Evolutionary conservation across 2,797 vertebrate species (phyloP).

Genomic region (Lithobates sylvaticus): DNA sequence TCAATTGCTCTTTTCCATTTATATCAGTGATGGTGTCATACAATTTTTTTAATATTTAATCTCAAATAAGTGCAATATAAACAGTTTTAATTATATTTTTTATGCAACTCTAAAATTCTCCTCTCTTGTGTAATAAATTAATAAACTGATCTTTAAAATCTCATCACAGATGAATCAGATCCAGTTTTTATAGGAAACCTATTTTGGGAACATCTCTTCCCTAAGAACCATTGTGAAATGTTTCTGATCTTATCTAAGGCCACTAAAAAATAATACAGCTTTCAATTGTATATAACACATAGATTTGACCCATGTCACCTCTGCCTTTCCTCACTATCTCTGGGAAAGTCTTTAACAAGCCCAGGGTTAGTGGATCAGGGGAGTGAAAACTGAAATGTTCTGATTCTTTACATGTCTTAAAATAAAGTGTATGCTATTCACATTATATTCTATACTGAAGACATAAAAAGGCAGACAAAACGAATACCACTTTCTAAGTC

Average conservation of each 20-base stretch:
- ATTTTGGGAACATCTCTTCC: background rate
- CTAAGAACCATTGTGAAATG: background rate
- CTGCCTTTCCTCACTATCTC: background rate
- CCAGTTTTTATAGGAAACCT: background rate
- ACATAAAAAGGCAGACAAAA: background rate
- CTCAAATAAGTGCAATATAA: background rate
- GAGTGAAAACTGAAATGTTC: background rate
- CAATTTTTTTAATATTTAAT: too few relatives aligned
- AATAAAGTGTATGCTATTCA: background rate
- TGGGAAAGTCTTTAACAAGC: slow-evolving; percentile 15
- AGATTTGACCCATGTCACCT: background rate
- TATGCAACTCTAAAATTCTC: too few relatives aligned
- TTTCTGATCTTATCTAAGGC: slow-evolving; percentile 15
- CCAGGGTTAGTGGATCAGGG: background rate
- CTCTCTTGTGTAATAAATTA: background rate
- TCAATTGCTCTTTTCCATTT: too few relatives aligned
- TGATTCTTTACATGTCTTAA: background rate
- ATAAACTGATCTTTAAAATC: background rate
- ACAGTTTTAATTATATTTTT: too few relatives aligned
- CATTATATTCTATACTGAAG: background rate
- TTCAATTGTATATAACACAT: background rate
- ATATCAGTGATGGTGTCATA: too few relatives aligned
- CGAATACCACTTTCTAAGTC: background rate
- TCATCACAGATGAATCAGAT: background rate
- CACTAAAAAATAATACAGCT: background rate